These are phyloP conservation scores for Festucalex cinctus DNA, from an alignment of 2,113 vertebrate species.

Conservation along the genomic window DNA sequence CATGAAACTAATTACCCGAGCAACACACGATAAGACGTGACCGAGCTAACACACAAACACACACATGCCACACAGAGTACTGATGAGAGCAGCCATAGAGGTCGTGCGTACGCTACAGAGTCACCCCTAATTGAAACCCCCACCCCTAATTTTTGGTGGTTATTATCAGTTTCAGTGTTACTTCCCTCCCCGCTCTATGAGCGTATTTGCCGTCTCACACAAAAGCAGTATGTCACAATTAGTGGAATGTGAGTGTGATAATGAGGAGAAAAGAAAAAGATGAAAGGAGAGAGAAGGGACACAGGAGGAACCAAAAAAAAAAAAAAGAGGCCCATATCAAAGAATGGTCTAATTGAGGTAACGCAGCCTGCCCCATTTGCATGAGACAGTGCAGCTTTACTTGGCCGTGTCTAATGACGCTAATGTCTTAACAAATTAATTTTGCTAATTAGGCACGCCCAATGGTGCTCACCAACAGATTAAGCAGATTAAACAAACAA, in stretches of 20 bases:
- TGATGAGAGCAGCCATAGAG: conserved; percentile 24
- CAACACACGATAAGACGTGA: conserved; percentile 40
- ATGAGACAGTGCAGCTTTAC: conserved; percentile 93
- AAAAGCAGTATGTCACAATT: conserved; percentile 88
- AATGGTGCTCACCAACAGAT: conserved; percentile 89
- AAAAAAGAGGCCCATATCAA: conserved; percentile 84
- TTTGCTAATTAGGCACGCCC: conserved; percentile 98
- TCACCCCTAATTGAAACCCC: conserved; percentile 89
- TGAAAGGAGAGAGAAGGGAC: conserved; percentile 59
- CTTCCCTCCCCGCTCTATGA: conserved; percentile 32
- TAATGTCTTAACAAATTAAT: conserved; percentile 99
- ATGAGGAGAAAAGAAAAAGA: conserved; percentile 50
- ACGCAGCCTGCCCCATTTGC: conserved; percentile 89
- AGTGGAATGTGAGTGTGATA: conserved; percentile 63
- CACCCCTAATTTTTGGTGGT: conserved; percentile 77
- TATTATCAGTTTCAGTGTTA: conserved; percentile 80
- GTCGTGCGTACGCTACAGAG: conserved; percentile 75
- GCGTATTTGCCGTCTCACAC: conserved; percentile 60
- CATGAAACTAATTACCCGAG: conserved; percentile 71
- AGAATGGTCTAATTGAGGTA: conserved; percentile 95
- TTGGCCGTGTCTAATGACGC: conserved; percentile 93
- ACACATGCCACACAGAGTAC: conserved; percentile 32
- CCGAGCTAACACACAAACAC: conserved; percentile 36
- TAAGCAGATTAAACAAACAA: conserved; percentile 97
- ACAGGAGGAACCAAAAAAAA: conserved; percentile 63